Evolutionary conservation across 2,797 vertebrate genomes (phyloP).

Genomic region (Argyrosomus regius): DNA sequence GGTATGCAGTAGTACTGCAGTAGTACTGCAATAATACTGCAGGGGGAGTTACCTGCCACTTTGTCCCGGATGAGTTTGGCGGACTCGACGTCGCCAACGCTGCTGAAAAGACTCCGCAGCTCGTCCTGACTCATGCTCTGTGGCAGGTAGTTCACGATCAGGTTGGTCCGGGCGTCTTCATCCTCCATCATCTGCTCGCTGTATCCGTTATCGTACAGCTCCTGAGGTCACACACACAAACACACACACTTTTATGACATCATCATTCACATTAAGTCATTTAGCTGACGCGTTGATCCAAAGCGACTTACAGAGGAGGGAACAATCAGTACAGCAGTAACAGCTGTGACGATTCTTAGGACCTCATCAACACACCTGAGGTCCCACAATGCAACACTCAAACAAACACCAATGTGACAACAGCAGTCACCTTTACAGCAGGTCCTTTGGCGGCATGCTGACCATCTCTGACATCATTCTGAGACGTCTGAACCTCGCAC

Average conservation of each 20-base stretch:
- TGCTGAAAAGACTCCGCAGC: slow-evolving; percentile 95
- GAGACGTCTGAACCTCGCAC: slow-evolving; percentile 86
- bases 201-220: slow-evolving; percentile 91
- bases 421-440: slow-evolving; percentile 69
- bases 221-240: slow-evolving; percentile 47
- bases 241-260: background rate
- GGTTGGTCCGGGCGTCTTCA: slow-evolving; percentile 94
- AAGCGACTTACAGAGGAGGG: no score
- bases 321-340: no score
- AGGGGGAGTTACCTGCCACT: slow-evolving; percentile 91
- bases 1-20: slow-evolving; percentile 12
- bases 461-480: slow-evolving; percentile 79
- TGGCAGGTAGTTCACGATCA: slow-evolving; percentile 98
- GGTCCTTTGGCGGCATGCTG: slow-evolving; percentile 73
- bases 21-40: background rate
- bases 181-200: slow-evolving; percentile 94
- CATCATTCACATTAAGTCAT: background rate
- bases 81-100: slow-evolving; percentile 95
- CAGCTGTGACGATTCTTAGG: no score
- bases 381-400: background rate
- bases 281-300: no score
- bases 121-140: slow-evolving; percentile 99
- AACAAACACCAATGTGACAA: background rate
- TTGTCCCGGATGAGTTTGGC: slow-evolving; percentile 98
- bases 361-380: background rate